Evolutionary conservation across 2,113 vertebrate species (phyloP).

Genomic region (Saccopteryx leptura): DNA sequence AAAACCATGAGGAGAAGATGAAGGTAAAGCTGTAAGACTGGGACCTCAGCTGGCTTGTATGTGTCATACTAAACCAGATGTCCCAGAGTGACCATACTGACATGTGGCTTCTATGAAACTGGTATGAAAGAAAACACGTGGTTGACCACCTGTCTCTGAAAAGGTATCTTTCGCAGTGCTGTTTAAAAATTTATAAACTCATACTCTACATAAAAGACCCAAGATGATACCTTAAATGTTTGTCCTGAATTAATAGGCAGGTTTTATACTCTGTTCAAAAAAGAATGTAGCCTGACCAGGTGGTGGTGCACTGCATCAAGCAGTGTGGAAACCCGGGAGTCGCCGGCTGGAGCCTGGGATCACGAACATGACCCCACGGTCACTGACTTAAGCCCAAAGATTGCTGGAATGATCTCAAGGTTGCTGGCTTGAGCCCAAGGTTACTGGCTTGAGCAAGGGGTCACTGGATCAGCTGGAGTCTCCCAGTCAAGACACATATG

Average conservation of each 20-base stretch:
- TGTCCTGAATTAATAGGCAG: background rate
- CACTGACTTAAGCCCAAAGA: too few relatives aligned
- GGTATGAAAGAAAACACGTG: background rate
- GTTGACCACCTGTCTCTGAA: background rate
- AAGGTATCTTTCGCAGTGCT: background rate
- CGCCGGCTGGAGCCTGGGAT: too few relatives aligned
- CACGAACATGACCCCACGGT: too few relatives aligned
- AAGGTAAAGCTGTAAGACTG: background rate
- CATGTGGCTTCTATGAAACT: background rate
- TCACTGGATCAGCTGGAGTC: too few relatives aligned
- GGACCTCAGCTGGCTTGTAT: background rate
- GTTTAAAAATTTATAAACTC: background rate
- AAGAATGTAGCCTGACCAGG: background rate
- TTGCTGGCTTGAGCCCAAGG: too few relatives aligned
- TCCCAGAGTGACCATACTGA: too few relatives aligned
- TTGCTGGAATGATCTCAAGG: too few relatives aligned
- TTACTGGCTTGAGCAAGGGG: too few relatives aligned
- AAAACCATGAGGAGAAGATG: background rate
- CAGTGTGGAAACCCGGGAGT: too few relatives aligned
- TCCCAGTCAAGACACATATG: too few relatives aligned
- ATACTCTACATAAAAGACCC: background rate
- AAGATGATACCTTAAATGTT: background rate
- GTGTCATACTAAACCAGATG: background rate
- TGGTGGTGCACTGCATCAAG: too few relatives aligned
- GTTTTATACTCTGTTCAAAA: background rate